phyloP scores from a whole-genome alignment of 2,797 vertebrate genomes.

The Euphonia xanthogaster region DNA sequence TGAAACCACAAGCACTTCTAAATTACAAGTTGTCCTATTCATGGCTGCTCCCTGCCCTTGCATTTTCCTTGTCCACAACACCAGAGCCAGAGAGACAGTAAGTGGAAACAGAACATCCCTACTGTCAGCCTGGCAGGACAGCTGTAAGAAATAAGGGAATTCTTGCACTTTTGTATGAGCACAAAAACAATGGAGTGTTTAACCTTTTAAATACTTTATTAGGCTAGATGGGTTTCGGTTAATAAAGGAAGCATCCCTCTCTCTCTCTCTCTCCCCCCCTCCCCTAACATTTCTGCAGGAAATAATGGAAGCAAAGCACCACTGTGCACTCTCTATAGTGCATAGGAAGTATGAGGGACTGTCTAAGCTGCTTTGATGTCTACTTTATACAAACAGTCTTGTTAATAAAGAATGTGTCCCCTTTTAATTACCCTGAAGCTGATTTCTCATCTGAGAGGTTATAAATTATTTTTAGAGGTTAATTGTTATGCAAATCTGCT shows the following conservation, averaged over 20 bases:
- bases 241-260: neutral
- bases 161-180: neutral
- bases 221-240: neutral
- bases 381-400: slow-evolving; percentile 2
- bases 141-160: neutral
- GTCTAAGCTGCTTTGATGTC: neutral
- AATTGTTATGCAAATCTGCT: slow-evolving; percentile 53
- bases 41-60: neutral
- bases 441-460: slow-evolving; percentile 46
- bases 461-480: slow-evolving; percentile 63
- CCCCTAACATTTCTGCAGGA: neutral
- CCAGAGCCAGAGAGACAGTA: neutral
- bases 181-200: neutral
- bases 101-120: neutral
- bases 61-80: neutral
- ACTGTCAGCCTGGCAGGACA: neutral
- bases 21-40: neutral
- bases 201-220: neutral
- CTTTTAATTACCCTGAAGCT: slow-evolving; percentile 39
- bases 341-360: neutral
- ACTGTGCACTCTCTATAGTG: neutral
- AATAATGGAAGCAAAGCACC: neutral
- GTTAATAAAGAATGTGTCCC: slow-evolving; percentile 23
- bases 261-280: neutral
- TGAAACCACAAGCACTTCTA: neutral